A percentile compares a stretch with the other conserved stretches of the same genome.
Conservation (phyloP, 2,888 invertebrate species). For the Chirona hameri region DNA sequence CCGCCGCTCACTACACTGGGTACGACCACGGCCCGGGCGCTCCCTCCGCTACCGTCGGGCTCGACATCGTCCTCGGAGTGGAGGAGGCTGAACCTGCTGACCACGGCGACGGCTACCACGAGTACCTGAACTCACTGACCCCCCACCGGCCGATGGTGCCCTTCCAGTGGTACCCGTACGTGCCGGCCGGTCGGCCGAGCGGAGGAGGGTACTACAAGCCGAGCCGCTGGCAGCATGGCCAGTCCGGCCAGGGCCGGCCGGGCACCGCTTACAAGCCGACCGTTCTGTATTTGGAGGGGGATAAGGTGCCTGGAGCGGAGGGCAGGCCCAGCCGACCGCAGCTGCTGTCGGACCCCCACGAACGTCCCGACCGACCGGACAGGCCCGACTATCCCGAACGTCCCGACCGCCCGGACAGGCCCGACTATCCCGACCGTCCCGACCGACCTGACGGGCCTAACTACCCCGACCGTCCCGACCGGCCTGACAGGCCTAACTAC, state of each 20-base stretch:
- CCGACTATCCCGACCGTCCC: background rate
- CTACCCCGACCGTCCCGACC: background rate
- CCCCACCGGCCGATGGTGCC: background rate
- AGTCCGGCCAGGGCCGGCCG: no score
- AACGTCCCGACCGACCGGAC: background rate
- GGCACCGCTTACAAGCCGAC: no score
- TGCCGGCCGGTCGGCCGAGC: background rate
- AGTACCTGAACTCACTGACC: background rate
- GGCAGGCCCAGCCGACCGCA: no score
- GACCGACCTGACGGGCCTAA: background rate
- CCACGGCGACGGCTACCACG: background rate
- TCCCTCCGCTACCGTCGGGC: background rate
- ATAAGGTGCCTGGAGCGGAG: no score
- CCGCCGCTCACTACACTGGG: background rate
- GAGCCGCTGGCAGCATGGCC: no score
- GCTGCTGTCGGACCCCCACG: no score
- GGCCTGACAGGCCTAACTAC: background rate
- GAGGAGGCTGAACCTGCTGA: background rate
- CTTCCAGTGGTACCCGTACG: background rate
- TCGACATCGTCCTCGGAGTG: background rate
- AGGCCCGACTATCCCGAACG: no score
- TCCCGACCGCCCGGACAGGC: no score
- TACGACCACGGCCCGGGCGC: background rate
- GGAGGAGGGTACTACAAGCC: background rate
- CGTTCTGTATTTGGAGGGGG: no score